These are phyloP conservation scores for Venturia canescens DNA, from an alignment of 1,140 invertebrate genomes.

Conservation along the genomic window DNA sequence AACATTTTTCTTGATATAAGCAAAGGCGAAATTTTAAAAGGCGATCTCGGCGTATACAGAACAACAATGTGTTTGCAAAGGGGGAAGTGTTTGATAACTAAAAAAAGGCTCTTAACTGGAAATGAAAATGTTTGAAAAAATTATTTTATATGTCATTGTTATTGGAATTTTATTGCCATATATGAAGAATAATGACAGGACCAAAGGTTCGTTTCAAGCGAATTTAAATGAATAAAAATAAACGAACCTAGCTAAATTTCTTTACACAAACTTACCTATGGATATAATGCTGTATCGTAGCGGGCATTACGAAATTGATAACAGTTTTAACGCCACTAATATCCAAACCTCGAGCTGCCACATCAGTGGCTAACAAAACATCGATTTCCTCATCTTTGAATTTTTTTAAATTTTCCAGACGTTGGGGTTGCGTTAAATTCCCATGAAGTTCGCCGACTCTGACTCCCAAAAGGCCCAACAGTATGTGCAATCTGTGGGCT, in stretches of 20 bases:
- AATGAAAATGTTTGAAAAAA: too few relatives aligned
- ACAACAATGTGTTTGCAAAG: too few relatives aligned
- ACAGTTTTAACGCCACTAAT: constrained; percentile 97
- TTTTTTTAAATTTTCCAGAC: constrained; percentile 91
- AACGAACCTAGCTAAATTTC: too few relatives aligned
- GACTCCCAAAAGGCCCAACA: constrained; percentile 92
- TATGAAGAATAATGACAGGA: too few relatives aligned
- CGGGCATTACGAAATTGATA: constrained; percentile 97
- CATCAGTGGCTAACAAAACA: constrained; percentile 96
- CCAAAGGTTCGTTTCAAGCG: too few relatives aligned
- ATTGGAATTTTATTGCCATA: too few relatives aligned
- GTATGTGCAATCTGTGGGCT: constrained; percentile 93
- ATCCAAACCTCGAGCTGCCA: constrained; percentile 97
- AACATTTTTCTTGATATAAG: too few relatives aligned
- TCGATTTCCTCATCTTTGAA: constrained; percentile 95
- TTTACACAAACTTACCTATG: constrained; percentile 80
- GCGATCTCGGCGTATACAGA: too few relatives aligned
- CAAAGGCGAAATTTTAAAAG: not conserved
- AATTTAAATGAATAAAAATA: too few relatives aligned
- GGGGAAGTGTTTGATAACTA: too few relatives aligned
- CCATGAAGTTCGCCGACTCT: constrained; percentile 96
- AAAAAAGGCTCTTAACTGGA: too few relatives aligned
- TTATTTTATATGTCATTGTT: too few relatives aligned
- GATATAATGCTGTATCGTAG: constrained; percentile 96
- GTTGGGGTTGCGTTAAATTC: constrained; percentile 94